phyloP scores from a whole-genome alignment of 2,888 invertebrate species.

The Notodonta dromedarius region DNA sequence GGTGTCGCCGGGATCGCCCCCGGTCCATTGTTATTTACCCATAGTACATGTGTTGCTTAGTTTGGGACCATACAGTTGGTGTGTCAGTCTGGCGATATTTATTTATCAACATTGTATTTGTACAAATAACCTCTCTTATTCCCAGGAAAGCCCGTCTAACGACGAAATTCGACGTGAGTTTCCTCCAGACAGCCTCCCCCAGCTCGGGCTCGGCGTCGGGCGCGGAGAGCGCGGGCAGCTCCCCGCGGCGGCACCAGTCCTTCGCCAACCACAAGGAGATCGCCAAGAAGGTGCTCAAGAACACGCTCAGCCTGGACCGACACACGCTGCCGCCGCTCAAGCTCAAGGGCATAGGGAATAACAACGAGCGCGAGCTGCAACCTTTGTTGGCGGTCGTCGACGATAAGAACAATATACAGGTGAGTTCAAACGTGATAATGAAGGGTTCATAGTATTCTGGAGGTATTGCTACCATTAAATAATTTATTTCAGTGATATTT shows the following conservation, averaged over 20 bases:
- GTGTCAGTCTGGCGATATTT: too few species aligned
- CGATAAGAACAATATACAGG: slow-evolving; percentile 79
- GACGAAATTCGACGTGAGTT: slow-evolving; percentile 76
- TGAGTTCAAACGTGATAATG: slow-evolving; percentile 27
- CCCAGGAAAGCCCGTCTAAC: slow-evolving; percentile 72
- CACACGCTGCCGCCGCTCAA: slow-evolving; percentile 69
- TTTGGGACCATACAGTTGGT: too few species aligned
- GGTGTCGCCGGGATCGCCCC: too few species aligned
- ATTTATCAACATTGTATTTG: too few species aligned
- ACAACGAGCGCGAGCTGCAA: slow-evolving; percentile 55
- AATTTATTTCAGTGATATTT: too few species aligned
- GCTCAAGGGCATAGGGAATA: slow-evolving; percentile 72
- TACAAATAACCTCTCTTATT: not conserved
- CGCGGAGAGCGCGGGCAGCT: slow-evolving; percentile 47
- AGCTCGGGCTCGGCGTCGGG: slow-evolving; percentile 50
- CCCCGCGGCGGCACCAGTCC: slow-evolving; percentile 67
- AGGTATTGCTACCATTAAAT: too few species aligned
- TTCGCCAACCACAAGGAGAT: slow-evolving; percentile 59
- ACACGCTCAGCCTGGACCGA: slow-evolving; percentile 71
- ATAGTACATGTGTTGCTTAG: too few species aligned
- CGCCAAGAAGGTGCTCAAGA: slow-evolving; percentile 54
- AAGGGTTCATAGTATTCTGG: too few species aligned
- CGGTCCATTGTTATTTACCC: too few species aligned
- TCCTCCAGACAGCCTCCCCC: slow-evolving; percentile 59
- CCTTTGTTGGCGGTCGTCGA: slow-evolving; percentile 77